Conservation (phyloP, 2,113 vertebrate species). For the Panthera leo region DNA sequence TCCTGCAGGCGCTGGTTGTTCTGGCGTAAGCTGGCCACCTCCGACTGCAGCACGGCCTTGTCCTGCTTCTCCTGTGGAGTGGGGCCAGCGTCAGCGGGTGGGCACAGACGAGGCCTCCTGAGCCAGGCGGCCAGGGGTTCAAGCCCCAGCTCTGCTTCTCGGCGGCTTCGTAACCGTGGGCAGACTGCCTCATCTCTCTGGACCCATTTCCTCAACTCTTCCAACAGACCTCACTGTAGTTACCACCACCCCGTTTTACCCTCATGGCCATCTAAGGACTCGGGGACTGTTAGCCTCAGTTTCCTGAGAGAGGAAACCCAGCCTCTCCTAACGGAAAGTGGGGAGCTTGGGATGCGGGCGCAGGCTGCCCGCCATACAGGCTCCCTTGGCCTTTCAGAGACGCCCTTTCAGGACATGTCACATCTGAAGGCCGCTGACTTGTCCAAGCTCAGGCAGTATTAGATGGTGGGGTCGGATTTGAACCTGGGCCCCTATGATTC, state of each 20-base stretch:
- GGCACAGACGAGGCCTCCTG: not conserved
- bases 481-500: not conserved
- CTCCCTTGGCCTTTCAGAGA: not conserved
- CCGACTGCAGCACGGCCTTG: conserved; percentile 91
- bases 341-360: not conserved
- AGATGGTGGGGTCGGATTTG: not conserved
- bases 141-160: not conserved
- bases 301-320: not conserved
- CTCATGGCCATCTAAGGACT: not conserved
- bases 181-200: not conserved
- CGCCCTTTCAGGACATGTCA: accelerated
- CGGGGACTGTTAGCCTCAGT: not conserved
- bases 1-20: conserved; percentile 96
- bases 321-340: accelerated
- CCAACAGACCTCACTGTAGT: not conserved
- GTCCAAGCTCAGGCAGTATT: not conserved
- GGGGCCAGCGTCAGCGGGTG: accelerated
- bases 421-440: accelerated
- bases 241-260: not conserved
- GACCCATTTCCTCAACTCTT: not conserved
- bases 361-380: not conserved
- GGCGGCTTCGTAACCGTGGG: not conserved
- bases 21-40: conserved; percentile 92
- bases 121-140: not conserved
- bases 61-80: conserved; percentile 93